A percentile compares a stretch with the other conserved stretches of the same genome.
Conservation (phyloP, 37 sponge, comb jelly and placozoan species). For the Mnemiopsis leidyi region DNA sequence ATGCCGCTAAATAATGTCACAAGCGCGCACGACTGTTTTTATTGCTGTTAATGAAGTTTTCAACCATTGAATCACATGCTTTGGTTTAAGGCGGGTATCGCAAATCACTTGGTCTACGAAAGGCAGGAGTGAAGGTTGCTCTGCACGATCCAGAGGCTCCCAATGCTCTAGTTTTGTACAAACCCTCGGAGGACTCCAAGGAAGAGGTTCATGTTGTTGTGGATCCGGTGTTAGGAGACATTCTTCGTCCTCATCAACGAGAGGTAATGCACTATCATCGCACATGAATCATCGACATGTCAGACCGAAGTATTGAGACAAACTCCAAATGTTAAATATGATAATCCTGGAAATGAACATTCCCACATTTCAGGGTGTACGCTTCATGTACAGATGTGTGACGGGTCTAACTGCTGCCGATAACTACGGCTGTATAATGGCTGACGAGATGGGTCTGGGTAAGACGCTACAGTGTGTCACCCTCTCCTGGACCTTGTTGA, state of each 20-base stretch:
- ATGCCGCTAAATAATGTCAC: not conserved
- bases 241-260: slow-evolving; percentile 94
- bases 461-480: slow-evolving; percentile 97
- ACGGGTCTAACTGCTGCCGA: slow-evolving; percentile 74
- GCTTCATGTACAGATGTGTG: slow-evolving; percentile 96
- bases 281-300: too few species aligned
- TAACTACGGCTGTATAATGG: slow-evolving; percentile 96
- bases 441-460: slow-evolving; percentile 97
- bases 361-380: slow-evolving; percentile 89
- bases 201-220: slow-evolving; percentile 93
- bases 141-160: slow-evolving; percentile 91
- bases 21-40: not conserved
- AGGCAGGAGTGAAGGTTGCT: slow-evolving; percentile 69
- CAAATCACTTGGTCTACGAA: slow-evolving; percentile 82
- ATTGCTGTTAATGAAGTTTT: not conserved
- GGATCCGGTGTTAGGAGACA: slow-evolving; percentile 80
- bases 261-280: too few species aligned
- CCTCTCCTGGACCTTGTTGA: slow-evolving; percentile 89
- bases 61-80: not conserved
- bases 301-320: too few species aligned
- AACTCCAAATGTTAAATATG: too few species aligned
- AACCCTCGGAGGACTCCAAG: slow-evolving; percentile 80
- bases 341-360: too few species aligned
- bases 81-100: slow-evolving; percentile 7
- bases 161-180: slow-evolving; percentile 85